Conservation (phyloP, 1,140 invertebrate genomes). For the Apis dorsata region DNA sequence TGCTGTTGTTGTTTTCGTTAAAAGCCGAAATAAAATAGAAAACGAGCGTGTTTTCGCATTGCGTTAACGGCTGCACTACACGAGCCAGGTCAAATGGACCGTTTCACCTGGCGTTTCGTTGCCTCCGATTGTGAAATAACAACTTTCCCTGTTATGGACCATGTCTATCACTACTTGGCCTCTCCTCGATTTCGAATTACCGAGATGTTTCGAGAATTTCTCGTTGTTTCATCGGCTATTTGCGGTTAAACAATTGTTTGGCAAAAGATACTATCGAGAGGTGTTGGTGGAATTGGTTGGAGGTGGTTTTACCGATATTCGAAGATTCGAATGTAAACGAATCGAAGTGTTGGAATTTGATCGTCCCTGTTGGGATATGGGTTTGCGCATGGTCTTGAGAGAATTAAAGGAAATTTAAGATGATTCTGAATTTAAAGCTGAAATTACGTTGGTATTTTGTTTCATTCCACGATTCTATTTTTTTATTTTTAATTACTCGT, state of each 20-base stretch:
- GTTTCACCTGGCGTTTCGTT: slow-evolving; percentile 49
- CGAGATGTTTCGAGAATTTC: not conserved
- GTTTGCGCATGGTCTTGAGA: too few species aligned
- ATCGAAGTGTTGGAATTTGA: too few species aligned
- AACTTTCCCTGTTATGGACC: slow-evolving; percentile 27
- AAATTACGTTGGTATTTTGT: too few species aligned
- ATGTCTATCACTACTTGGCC: slow-evolving; percentile 10
- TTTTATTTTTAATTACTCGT: too few species aligned
- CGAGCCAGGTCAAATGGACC: slow-evolving; percentile 51
- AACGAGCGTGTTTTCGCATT: slow-evolving; percentile 48
- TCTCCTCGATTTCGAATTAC: slow-evolving; percentile 5
- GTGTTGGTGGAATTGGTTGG: too few species aligned
- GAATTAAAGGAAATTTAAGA: too few species aligned
- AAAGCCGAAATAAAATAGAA: slow-evolving; percentile 56
- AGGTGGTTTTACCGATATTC: too few species aligned
- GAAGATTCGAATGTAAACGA: too few species aligned
- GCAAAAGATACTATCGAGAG: too few species aligned
- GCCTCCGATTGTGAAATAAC: slow-evolving; percentile 52
- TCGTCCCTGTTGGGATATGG: too few species aligned
- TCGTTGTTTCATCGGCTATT: slow-evolving; percentile 32
- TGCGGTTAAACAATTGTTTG: slow-evolving; percentile 7
- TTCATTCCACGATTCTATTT: too few species aligned
- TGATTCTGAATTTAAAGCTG: too few species aligned
- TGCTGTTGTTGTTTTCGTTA: slow-evolving; percentile 50
- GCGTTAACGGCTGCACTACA: slow-evolving; percentile 52